Percentiles rank a stretch among this genome's conserved stretches.
Conservation (phyloP, 2,888 invertebrate genomes). For the Ochropleura plecta region DNA sequence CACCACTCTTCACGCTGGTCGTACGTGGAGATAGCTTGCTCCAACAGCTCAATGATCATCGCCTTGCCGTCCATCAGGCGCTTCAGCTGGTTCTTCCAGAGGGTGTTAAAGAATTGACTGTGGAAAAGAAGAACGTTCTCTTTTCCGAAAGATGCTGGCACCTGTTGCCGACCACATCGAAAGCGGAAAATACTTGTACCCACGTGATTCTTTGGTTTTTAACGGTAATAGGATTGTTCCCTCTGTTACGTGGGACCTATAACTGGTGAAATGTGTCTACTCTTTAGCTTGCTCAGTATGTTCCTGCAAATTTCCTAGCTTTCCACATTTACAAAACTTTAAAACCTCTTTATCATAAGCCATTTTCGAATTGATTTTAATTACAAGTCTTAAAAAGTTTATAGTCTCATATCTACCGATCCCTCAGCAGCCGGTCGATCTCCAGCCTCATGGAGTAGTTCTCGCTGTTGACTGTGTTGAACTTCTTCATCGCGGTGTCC, state of each 20-base stretch:
- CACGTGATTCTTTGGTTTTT: background rate
- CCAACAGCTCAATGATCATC: slow-evolving; percentile 95
- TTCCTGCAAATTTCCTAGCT: background rate
- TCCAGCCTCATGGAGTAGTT: slow-evolving; percentile 94
- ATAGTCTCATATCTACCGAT: slow-evolving; percentile 89
- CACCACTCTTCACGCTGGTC: slow-evolving; percentile 96
- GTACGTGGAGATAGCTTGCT: slow-evolving; percentile 96
- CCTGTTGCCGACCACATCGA: background rate
- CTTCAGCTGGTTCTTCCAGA: slow-evolving; percentile 94
- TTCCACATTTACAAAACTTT: background rate
- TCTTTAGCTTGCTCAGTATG: background rate
- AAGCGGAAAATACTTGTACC: background rate
- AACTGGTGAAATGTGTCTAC: background rate
- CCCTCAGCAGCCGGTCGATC: slow-evolving; percentile 95
- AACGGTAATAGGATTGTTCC: no score
- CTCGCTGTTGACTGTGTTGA: slow-evolving; percentile 93
- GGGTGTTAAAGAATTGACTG: slow-evolving; percentile 95
- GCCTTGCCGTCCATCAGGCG: slow-evolving; percentile 95
- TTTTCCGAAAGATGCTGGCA: background rate
- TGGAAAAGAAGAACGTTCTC: slow-evolving; percentile 8
- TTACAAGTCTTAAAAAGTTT: background rate
- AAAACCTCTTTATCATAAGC: background rate
- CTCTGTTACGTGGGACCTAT: background rate
- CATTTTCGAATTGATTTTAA: background rate
- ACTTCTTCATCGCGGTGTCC: slow-evolving; percentile 94